Evolutionary conservation across 2,888 invertebrate genomes (phyloP).

Genomic region (Balanococcus diminutus): DNA sequence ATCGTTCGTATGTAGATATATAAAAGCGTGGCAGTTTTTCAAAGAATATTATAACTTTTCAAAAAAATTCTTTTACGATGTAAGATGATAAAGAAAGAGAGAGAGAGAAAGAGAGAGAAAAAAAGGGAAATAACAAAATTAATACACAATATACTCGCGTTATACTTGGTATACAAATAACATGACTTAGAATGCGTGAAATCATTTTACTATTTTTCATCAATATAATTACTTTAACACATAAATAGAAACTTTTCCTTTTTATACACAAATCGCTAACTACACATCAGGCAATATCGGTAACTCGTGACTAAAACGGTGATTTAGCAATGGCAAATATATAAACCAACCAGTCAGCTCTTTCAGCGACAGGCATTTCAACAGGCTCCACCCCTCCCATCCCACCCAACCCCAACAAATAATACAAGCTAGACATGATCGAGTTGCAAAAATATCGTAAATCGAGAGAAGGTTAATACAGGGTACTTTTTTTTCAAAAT

Average conservation of each 20-base stretch:
- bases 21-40: background rate
- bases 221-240: background rate
- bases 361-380: background rate
- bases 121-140: background rate
- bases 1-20: too few species aligned
- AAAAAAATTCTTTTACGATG: background rate
- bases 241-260: constrained; percentile 25
- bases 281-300: constrained; percentile 46
- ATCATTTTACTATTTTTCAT: constrained; percentile 43
- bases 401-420: too few species aligned
- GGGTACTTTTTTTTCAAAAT: too few species aligned
- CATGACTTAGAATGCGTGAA: constrained; percentile 49
- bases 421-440: background rate
- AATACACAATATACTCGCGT: constrained; percentile 21
- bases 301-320: constrained; percentile 54
- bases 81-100: background rate
- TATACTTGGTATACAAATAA: constrained; percentile 31
- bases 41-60: too few species aligned
- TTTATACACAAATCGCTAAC: constrained; percentile 33
- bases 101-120: background rate
- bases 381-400: background rate
- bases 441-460: too few species aligned
- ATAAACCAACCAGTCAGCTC: constrained; percentile 13
- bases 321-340: constrained; percentile 54
- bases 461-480: too few species aligned